Percentiles rank a stretch among this genome's conserved stretches.
Evolutionary conservation across 2,113 vertebrate genomes (phyloP).

Genomic region (Microcebus jonahi): DNA sequence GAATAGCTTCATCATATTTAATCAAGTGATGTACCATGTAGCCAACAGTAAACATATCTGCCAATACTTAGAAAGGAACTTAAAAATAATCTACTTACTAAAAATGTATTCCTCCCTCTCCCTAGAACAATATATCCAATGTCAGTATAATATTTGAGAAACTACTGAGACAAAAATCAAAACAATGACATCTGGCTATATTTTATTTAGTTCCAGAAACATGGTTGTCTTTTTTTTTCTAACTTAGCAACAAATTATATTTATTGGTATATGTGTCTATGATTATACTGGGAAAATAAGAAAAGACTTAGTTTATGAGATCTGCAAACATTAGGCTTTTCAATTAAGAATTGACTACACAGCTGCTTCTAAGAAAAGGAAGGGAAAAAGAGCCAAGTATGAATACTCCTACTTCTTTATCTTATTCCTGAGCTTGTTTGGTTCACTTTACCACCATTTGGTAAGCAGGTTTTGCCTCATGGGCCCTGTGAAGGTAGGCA

Average conservation of each 20-base stretch:
- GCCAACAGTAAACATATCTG: neutral
- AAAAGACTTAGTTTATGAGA: neutral
- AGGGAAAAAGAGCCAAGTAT: fast-evolving
- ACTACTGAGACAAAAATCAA: neutral
- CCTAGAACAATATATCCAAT: neutral
- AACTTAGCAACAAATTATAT: neutral
- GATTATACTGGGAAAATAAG: constrained; percentile 1
- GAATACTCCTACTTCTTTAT: fast-evolving
- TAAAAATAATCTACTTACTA: neutral
- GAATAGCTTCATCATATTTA: neutral
- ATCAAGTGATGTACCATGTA: neutral
- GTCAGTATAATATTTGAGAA: neutral
- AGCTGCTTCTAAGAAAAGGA: neutral
- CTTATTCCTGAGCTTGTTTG: too few species aligned
- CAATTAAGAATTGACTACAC: neutral
- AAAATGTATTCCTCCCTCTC: neutral
- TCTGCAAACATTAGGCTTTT: neutral
- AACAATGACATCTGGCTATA: neutral
- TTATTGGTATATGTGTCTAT: neutral
- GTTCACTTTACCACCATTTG: fast-evolving
- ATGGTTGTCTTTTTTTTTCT: neutral
- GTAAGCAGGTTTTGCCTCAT: neutral
- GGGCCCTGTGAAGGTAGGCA: neutral
- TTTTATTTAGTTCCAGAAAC: neutral
- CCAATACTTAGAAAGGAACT: neutral